Percentiles rank a stretch among this genome's conserved stretches.
These are phyloP conservation scores for Cactoblastis cactorum DNA, from an alignment of 2,888 invertebrate genomes.

Conservation along the genomic window DNA sequence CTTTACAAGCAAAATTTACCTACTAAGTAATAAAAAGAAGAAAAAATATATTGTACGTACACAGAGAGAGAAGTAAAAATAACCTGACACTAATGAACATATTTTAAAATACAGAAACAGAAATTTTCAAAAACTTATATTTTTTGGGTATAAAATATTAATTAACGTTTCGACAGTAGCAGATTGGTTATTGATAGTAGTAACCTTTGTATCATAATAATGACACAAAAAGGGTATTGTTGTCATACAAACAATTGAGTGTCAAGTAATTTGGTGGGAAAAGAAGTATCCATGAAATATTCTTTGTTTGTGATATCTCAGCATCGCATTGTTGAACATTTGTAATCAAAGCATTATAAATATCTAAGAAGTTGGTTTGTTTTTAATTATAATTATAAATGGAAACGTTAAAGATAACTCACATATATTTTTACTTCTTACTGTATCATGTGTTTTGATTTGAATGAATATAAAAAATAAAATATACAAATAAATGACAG, in stretches of 20 bases:
- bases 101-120: too few relatives aligned
- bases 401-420: too few relatives aligned
- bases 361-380: background rate
- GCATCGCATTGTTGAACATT: constrained; percentile 4
- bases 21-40: too few relatives aligned
- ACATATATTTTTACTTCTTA: too few relatives aligned
- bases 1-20: too few relatives aligned
- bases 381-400: too few relatives aligned
- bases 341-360: background rate
- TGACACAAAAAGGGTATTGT: constrained; percentile 7
- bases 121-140: background rate
- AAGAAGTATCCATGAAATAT: background rate
- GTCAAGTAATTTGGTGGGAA: constrained; percentile 8
- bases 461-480: too few relatives aligned
- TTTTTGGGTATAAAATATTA: background rate
- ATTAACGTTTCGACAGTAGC: constrained; percentile 7
- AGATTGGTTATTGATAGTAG: constrained; percentile 1
- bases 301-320: constrained; percentile 2
- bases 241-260: constrained; percentile 8
- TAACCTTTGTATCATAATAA: constrained; percentile 9
- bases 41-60: too few relatives aligned
- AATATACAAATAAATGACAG: too few relatives aligned
- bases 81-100: too few relatives aligned
- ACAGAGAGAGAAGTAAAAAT: too few relatives aligned
- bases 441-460: too few relatives aligned